These are phyloP conservation scores for Nematopogon swammerdamellus DNA, from an alignment of 2,888 invertebrate species.

Conservation along the genomic window DNA sequence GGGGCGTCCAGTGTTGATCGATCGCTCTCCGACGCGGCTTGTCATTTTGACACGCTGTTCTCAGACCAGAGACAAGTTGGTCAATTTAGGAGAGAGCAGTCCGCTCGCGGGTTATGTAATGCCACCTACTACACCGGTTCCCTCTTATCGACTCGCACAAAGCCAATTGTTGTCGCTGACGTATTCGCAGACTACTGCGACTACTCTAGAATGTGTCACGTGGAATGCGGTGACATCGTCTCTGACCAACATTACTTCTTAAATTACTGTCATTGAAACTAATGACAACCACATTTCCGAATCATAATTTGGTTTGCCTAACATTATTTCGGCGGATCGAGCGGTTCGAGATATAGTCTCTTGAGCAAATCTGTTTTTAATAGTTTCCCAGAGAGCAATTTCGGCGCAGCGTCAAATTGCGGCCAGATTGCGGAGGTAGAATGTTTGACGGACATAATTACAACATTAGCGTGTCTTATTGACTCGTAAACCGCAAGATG, in stretches of 20 bases:
- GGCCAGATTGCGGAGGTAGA: conserved; percentile 31
- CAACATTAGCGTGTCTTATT: background rate
- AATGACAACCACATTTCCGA: no score
- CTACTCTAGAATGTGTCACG: no score
- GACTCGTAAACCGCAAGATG: background rate
- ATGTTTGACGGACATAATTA: conserved; percentile 37
- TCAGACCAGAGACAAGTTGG: background rate
- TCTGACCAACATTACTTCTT: background rate
- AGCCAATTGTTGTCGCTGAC: no score
- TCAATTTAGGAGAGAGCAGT: background rate
- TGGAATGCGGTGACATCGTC: no score
- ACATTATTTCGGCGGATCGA: background rate
- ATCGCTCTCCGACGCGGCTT: background rate
- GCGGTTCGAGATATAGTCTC: conserved; percentile 11
- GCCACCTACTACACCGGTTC: no score
- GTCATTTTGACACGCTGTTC: background rate
- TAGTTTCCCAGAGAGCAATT: conserved; percentile 28
- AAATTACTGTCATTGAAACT: background rate
- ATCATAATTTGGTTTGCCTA: background rate
- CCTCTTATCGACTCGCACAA: no score
- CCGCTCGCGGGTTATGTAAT: background rate
- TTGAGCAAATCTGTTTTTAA: conserved; percentile 47
- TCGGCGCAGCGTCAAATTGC: conserved; percentile 30
- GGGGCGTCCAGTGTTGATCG: background rate
- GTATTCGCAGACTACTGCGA: no score